Evolutionary conservation across 2,797 vertebrate genomes (phyloP), one percentile per base, ranked within the genome.

Genomic region (Pangasius krempfi): DNA sequence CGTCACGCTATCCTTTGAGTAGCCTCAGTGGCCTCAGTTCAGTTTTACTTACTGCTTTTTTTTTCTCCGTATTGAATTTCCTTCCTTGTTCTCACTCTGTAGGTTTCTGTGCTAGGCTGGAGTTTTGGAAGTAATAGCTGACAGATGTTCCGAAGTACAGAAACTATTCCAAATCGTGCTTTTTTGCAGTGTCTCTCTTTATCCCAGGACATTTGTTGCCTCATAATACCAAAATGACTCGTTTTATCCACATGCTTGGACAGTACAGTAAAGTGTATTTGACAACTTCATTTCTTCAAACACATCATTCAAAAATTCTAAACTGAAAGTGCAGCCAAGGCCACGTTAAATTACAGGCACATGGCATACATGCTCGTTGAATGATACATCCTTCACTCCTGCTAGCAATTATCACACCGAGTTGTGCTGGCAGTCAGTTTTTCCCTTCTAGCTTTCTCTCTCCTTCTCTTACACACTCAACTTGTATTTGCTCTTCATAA

Each of bases 391-490:
- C 84, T 86, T 86, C 76, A 54, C 40, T 75, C 78, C 88, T 86
- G 84, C 84, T 50, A 82, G 78, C 84, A 89, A 89, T 86, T 89
- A 89, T 58, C 54, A 81, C 78, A 27, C 64, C 58, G 70, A 62
- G 58, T 25, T 22, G 10, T 79, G 27, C 47, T 56, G 60, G 33
- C 60, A 47, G 18, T 79, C 62, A 3, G 30, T 33, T 6, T 14
- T 37, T 40, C 37, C 22, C 3, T 27, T 80, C 20, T 33, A 2
- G 2, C 33, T 20, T 58, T n/a, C 44, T 18, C 9, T 86, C 12
- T 20, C 22, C n/a, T 33, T 44, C 86, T 56, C 33, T 82, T n/a
- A 30, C 33, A 72, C 20, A 58, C n/a, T 50, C 47, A 68, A 16
- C 16, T n/a, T 88, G 7, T 8, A 70, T 33, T 50, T 75, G 12